These are phyloP conservation scores for Rugalucina vietnamica DNA, from an alignment of 2,888 invertebrate genomes.

Conservation along the genomic window DNA sequence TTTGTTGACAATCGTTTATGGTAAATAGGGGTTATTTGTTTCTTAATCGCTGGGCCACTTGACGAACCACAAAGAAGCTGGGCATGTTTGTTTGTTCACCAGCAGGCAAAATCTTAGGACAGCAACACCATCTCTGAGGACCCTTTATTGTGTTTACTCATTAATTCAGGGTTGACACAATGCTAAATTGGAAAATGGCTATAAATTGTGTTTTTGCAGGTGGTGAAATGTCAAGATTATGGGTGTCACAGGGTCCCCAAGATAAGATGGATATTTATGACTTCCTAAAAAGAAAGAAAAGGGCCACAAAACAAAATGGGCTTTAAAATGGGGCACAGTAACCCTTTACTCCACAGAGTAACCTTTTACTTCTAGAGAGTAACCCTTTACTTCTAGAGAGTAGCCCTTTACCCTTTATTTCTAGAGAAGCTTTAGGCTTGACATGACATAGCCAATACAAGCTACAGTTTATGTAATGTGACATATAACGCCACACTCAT, in stretches of 20 bases:
- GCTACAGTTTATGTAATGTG: no score
- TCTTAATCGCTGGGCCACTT: slow-evolving; percentile 4
- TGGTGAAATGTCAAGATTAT: slow-evolving; percentile 6
- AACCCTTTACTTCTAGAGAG: no score
- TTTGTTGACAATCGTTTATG: neutral
- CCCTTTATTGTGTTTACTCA: neutral
- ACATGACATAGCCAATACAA: no score
- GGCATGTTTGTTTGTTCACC: neutral
- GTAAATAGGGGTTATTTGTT: slow-evolving; percentile 11
- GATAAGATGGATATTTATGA: no score
- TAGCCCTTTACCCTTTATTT: no score
- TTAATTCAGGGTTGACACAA: neutral
- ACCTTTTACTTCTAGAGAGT: no score
- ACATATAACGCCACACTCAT: no score
- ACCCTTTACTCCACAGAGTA: no score
- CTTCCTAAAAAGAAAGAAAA: no score
- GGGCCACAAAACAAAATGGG: no score
- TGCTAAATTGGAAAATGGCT: neutral
- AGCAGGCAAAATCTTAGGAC: neutral
- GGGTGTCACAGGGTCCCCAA: neutral
- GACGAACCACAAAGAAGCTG: neutral
- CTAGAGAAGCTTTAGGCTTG: no score
- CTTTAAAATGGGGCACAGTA: no score
- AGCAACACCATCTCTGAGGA: neutral
- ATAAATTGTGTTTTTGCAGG: neutral